Evolutionary conservation across 1,140 invertebrate genomes (phyloP), one percentile per base, ranked within the genome.

Genomic region (Cotesia vestalis): DNA sequence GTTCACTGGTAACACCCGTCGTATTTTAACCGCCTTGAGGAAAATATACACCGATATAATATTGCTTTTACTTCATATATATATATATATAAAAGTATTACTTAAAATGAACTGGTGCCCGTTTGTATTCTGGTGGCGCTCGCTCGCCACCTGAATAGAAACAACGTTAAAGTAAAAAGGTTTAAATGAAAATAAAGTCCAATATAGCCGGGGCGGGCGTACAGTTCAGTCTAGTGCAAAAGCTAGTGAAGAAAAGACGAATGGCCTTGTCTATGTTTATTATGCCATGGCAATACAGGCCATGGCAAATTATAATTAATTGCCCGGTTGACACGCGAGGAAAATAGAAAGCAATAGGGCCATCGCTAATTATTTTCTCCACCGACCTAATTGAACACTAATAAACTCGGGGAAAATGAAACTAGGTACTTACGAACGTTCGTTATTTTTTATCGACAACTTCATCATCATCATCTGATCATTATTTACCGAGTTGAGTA

Each of bases 341-440:
- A 57, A 73, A 79, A 78, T 79, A 77, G 79, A 80, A 81, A 78
- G 71, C 73, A 71, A 60, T 64, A 46, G 66, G 59, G 53, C n/a
- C 38, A 61, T 35, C 71, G 64, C 64, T 73, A 73, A 73, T 76
- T 76, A 72, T 70, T 73, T 34, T 63, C 51, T 61, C 34, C 40
- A 40, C 64, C 74, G 34, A 66, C 60, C 53, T 67, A 67, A 71
- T 74, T 74, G 73, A 60, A 63, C 55, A 38, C 71, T 73, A 75
- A 75, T 71, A 51, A 68, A 36, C 20, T 51, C 51, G 4, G 38
- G 38, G 71, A 75, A 73, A 75, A 75, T 73, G 69, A 73, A 75
- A 73, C 70, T 75, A 66, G 53, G 70, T 71, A 68, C 67, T 40
- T n/a, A 38, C 27, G 52, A 35, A 53, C 51, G 40, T 36, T 71